phyloP scores from a whole-genome alignment of 2,113 vertebrate species.

The Raja brachyura region DNA sequence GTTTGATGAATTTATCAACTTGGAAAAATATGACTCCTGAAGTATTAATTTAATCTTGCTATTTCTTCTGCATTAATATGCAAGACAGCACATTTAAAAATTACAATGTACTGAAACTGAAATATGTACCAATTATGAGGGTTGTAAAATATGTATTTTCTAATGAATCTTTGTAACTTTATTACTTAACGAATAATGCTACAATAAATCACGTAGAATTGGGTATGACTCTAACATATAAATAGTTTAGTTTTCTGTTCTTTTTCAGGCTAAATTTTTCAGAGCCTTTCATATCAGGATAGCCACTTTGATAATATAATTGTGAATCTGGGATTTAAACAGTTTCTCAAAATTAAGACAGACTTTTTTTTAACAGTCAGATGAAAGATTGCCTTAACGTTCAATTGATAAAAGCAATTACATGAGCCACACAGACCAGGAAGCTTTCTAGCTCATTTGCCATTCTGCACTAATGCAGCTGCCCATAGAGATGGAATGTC shows the following conservation, averaged over 20 bases:
- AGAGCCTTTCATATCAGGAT: neutral
- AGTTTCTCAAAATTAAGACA: neutral
- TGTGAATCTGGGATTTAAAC: neutral
- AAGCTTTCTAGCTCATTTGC: neutral
- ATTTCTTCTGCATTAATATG: constrained; percentile 24
- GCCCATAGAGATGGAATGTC: neutral
- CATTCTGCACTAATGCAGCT: neutral
- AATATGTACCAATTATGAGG: constrained; percentile 21
- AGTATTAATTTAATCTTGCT: neutral
- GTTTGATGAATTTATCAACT: neutral
- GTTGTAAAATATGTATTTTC: constrained; percentile 32
- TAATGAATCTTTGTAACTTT: constrained; percentile 21
- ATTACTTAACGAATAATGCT: constrained; percentile 6
- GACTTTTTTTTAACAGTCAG: neutral
- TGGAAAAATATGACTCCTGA: neutral
- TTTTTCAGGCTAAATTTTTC: neutral
- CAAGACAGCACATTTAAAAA: neutral
- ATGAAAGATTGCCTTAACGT: neutral
- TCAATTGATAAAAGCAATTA: neutral
- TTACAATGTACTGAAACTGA: constrained; percentile 32
- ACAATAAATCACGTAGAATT: neutral
- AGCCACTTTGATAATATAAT: neutral
- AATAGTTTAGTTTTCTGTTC: neutral
- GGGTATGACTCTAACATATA: neutral
- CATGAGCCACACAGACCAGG: neutral